Percentiles rank a stretch among this genome's conserved stretches.
These are phyloP conservation scores for Metallyticus violacea DNA, from an alignment of 2,888 invertebrate species.

Conservation along the genomic window DNA sequence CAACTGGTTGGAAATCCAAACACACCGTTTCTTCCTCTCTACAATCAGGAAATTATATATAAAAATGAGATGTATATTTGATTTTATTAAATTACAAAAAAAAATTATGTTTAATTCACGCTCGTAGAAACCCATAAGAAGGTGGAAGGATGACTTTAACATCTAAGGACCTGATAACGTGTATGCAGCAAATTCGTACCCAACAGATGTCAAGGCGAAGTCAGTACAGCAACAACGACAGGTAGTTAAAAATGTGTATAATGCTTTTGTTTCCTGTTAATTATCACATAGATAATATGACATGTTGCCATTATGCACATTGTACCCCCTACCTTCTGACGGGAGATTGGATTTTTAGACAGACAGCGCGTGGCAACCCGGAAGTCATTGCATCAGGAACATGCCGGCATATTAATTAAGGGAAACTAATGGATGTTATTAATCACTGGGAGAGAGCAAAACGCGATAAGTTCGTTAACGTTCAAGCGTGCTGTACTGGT, in stretches of 20 bases:
- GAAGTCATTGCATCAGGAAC: neutral
- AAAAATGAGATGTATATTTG: too few species aligned
- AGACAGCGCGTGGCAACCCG: neutral
- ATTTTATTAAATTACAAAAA: too few species aligned
- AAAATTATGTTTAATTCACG: too few species aligned
- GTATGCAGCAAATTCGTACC: too few species aligned
- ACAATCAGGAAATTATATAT: too few species aligned
- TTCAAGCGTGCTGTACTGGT: neutral
- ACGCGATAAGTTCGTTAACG: neutral
- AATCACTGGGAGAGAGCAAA: neutral
- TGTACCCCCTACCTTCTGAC: neutral
- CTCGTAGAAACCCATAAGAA: too few species aligned
- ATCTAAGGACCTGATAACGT: too few species aligned
- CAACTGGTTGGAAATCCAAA: too few species aligned
- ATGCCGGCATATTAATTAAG: neutral
- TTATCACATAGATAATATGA: neutral
- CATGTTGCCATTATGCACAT: neutral
- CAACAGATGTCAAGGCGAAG: too few species aligned
- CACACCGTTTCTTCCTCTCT: too few species aligned
- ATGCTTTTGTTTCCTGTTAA: neutral
- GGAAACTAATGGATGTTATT: neutral
- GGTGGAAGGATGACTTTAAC: too few species aligned
- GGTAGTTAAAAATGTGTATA: too few species aligned
- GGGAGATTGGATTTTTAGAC: neutral
- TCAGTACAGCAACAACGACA: neutral